Conservation (phyloP, 2,797 vertebrate genomes). For the Pangasius djambal region DNA sequence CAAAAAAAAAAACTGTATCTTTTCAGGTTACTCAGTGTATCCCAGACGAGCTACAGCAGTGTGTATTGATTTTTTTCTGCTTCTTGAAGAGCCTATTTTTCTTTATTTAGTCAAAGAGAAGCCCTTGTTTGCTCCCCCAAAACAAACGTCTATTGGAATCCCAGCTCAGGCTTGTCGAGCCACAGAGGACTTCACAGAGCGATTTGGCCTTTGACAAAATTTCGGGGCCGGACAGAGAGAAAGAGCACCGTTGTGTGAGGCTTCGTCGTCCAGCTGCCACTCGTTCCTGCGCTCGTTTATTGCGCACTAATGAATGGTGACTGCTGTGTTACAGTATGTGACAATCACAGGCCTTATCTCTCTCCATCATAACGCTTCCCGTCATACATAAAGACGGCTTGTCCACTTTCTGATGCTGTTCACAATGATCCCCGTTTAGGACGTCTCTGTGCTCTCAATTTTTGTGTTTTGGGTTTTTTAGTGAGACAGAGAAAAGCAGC, state of each 20-base stretch:
- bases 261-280: slow-evolving; percentile 80
- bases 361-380: slow-evolving; percentile 81
- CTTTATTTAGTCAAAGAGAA: slow-evolving; percentile 67
- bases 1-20: not conserved
- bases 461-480: slow-evolving; percentile 63
- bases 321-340: slow-evolving; percentile 84
- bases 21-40: slow-evolving; percentile 34
- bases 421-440: slow-evolving; percentile 80
- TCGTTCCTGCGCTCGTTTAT: slow-evolving; percentile 78
- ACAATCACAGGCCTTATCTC: slow-evolving; percentile 82
- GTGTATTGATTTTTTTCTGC: slow-evolving; percentile 39
- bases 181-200: slow-evolving; percentile 76
- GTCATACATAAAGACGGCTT: slow-evolving; percentile 85
- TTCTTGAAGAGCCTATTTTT: slow-evolving; percentile 54
- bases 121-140: slow-evolving; percentile 58
- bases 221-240: slow-evolving; percentile 81
- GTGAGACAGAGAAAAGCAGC: slow-evolving; percentile 50
- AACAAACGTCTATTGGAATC: slow-evolving; percentile 65
- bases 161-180: slow-evolving; percentile 69
- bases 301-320: slow-evolving; percentile 85
- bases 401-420: slow-evolving; percentile 74
- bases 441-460: slow-evolving; percentile 74
- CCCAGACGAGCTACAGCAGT: slow-evolving; percentile 24
- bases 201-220: slow-evolving; percentile 78
- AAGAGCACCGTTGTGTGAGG: slow-evolving; percentile 76